Evolutionary conservation across 1,140 invertebrate species (phyloP).

Genomic region (Geopemphigus sp.): DNA sequence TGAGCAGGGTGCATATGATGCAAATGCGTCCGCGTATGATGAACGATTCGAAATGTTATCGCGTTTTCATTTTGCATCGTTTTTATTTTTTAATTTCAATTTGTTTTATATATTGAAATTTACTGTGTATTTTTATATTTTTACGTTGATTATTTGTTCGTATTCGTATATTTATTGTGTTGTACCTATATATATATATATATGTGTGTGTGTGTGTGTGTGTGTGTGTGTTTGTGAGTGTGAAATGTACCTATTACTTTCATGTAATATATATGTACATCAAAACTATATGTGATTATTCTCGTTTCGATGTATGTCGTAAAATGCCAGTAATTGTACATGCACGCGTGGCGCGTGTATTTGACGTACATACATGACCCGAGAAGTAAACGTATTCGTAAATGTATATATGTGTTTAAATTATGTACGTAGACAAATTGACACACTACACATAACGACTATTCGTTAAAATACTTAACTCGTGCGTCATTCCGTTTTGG

Average conservation of each 20-base stretch:
- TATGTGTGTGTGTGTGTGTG: no score
- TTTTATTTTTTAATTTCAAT: conserved; percentile 27
- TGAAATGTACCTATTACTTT: no score
- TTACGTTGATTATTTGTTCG: no score
- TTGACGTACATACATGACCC: not conserved
- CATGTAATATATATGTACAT: no score
- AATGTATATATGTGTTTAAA: not conserved
- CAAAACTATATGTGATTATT: not conserved
- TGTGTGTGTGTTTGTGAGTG: no score
- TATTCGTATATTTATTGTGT: no score
- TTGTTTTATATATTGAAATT: not conserved
- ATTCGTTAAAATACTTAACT: conserved; percentile 32
- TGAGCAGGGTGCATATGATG: conserved; percentile 3
- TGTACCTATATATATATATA: no score
- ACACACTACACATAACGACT: not conserved
- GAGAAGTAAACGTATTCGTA: conserved; percentile 1
- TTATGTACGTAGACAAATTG: not conserved
- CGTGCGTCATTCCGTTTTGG: not conserved
- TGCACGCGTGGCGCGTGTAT: not conserved
- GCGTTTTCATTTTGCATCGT: no score
- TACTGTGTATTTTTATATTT: not conserved
- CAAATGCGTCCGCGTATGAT: not conserved
- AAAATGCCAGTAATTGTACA: not conserved
- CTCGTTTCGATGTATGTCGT: not conserved
- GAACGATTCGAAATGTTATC: not conserved